Evolutionary conservation across 2,797 vertebrate genomes (phyloP), one percentile per base, ranked within the genome.

Genomic region (Carapus acus): DNA sequence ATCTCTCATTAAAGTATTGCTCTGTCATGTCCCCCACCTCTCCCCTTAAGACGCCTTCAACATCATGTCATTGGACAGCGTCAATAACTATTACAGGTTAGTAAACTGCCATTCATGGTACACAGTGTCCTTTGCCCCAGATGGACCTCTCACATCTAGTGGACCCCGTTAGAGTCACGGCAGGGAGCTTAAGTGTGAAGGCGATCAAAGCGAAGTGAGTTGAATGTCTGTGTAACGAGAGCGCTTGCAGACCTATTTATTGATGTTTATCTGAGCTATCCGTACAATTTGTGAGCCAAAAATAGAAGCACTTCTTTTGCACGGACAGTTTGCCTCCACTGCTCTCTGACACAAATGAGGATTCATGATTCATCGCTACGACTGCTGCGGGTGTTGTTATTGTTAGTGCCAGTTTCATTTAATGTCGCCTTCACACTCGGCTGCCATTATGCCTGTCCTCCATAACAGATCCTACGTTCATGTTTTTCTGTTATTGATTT

Each of bases 1-100:
- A 24, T 16, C 34, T 49, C 20, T 38, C 8, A 23, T 1, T 19
- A 7, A 38, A 7, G 4, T 42, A 1, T n/a, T 38, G 8, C 6
- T 0, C 57, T 39, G 3, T 68, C 53, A 58, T 1, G 38, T 52
- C 66, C 80, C 43, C 75, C n/a, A n/a, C n/a, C n/a, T n/a, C 11
- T 29, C 27, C 43, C 60, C 73, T 74, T 57, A 85, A 98, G 96
- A 98, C 89, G 88, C 91, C 45, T 94, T 94, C 86, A 98, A 98
- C 73, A 89, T 97, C 47, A 90, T 93, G 52, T 91, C 85, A 45
- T 65, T 92, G 87, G 86, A 93, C 61, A 98, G 91, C 12, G 43
- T 88, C 78, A 86, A 79, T 77, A 97, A 98, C 83, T 98, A 95
- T 80, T 98, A 94, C 93, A 91, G 94, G 96, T 98, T 85, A 73